Percentiles rank a stretch among this genome's conserved stretches.
Conservation (phyloP, 1,140 invertebrate genomes). For the Wiebesia pumilae region DNA sequence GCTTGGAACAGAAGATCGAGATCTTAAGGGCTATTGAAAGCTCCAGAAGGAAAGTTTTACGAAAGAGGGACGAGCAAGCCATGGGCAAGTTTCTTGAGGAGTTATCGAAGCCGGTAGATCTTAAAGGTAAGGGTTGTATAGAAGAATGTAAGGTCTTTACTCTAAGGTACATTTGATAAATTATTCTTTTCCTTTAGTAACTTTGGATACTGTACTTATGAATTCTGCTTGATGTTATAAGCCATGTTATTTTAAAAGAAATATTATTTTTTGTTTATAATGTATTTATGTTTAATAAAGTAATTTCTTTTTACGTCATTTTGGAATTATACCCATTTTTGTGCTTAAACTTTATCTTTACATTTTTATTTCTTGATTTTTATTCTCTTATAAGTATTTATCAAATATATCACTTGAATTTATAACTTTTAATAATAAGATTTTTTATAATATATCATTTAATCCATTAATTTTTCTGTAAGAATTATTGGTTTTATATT, state of each 20-base stretch:
- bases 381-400: too few species aligned
- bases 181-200: not conserved
- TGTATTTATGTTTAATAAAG: too few species aligned
- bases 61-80: constrained; percentile 74
- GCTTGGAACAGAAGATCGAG: constrained; percentile 81
- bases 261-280: too few species aligned
- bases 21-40: constrained; percentile 79
- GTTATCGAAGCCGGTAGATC: constrained; percentile 78
- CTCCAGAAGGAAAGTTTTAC: constrained; percentile 75
- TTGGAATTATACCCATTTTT: too few species aligned
- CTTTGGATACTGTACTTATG: not conserved
- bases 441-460: too few species aligned
- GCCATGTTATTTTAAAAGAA: not conserved
- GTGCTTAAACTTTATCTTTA: too few species aligned
- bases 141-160: not conserved
- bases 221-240: not conserved
- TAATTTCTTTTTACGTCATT: too few species aligned
- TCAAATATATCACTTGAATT: too few species aligned
- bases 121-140: constrained; percentile 72
- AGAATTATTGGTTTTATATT: too few species aligned
- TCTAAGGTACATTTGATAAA: not conserved
- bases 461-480: too few species aligned
- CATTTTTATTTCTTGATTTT: too few species aligned
- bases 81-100: constrained; percentile 78
- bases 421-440: too few species aligned